These are phyloP conservation scores for Oxytorus armatus DNA, from an alignment of 2,888 invertebrate species.

Conservation along the genomic window DNA sequence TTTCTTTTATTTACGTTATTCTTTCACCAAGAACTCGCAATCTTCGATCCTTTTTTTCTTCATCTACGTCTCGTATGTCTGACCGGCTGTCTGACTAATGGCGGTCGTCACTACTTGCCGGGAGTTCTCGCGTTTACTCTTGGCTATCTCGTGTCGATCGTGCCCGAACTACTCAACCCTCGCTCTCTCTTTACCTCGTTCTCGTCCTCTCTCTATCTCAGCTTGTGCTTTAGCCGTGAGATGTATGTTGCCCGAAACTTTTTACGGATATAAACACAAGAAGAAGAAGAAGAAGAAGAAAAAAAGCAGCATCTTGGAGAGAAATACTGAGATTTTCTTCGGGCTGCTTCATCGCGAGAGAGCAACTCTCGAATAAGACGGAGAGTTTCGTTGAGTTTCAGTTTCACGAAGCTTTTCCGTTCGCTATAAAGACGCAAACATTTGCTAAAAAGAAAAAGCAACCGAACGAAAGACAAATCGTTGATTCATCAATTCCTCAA, in stretches of 20 bases:
- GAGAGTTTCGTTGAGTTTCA: slow-evolving; percentile 24
- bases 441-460: background rate
- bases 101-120: slow-evolving; percentile 54
- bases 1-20: background rate
- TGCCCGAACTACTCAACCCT: slow-evolving; percentile 33
- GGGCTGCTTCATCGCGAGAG: slow-evolving; percentile 30
- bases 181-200: slow-evolving; percentile 10
- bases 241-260: slow-evolving; percentile 48
- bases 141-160: slow-evolving; percentile 29
- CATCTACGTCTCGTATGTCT: background rate
- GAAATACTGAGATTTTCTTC: slow-evolving; percentile 44
- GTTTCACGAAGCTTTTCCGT: slow-evolving; percentile 25
- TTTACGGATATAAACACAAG: slow-evolving; percentile 41
- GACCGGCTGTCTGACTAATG: slow-evolving; percentile 62
- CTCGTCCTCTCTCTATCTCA: slow-evolving; percentile 7
- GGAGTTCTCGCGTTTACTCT: slow-evolving; percentile 29
- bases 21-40: slow-evolving; percentile 18
- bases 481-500: slow-evolving; percentile 1
- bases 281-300: no score
- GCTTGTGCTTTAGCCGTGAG: slow-evolving; percentile 7
- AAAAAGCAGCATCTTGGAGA: slow-evolving; percentile 11
- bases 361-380: slow-evolving; percentile 38
- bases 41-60: slow-evolving; percentile 14
- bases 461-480: slow-evolving; percentile 17
- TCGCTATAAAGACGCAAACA: background rate